Conservation (phyloP, 2,797 vertebrate genomes). For the Dromococcyx pavoninus region DNA sequence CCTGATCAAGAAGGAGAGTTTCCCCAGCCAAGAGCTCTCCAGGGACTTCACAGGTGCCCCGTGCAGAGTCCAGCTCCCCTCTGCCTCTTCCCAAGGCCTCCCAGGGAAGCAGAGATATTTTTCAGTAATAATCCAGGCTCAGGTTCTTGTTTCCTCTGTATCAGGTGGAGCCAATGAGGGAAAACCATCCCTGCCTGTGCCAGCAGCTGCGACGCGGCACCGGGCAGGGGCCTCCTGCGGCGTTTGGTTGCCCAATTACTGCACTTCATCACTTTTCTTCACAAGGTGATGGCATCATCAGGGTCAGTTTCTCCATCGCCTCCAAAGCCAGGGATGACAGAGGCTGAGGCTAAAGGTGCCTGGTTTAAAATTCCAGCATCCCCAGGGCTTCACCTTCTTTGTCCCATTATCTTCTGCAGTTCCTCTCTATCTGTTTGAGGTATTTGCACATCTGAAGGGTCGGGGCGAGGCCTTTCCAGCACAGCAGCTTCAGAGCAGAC, state of each 20-base stretch:
- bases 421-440: neutral
- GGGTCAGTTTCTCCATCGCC: neutral
- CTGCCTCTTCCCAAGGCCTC: neutral
- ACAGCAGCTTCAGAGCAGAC: neutral
- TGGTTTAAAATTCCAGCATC: neutral
- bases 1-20: neutral
- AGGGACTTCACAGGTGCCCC: neutral
- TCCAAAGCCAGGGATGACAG: neutral
- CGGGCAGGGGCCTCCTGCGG: no score
- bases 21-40: neutral
- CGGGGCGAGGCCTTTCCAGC: neutral
- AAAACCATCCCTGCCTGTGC: neutral
- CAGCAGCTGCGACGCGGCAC: neutral
- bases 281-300: neutral
- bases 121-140: neutral
- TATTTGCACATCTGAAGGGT: conserved; percentile 19
- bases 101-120: neutral
- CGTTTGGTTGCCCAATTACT: neutral
- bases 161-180: neutral
- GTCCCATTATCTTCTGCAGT: neutral
- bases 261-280: neutral
- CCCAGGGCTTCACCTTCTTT: neutral
- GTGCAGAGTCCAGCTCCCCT: neutral
- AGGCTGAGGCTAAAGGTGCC: neutral
- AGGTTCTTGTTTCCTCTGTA: neutral